Conservation (phyloP, 2,113 vertebrate genomes). For the Epinephelus cyanopodus region DNA sequence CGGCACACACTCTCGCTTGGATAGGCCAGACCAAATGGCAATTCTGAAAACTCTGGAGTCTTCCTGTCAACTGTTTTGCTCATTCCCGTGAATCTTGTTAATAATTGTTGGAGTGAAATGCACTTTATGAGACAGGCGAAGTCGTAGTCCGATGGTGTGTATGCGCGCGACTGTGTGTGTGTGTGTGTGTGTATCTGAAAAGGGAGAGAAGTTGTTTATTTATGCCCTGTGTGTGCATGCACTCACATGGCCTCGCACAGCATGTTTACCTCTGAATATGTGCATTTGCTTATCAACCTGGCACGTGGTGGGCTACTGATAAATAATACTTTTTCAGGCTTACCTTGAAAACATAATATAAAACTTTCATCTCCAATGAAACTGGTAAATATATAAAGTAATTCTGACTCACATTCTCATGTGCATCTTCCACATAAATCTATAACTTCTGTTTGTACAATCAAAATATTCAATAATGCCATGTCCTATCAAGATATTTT, state of each 20-base stretch:
- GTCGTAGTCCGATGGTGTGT: conserved; percentile 26
- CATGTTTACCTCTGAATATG: conserved; percentile 64
- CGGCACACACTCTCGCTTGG: conserved; percentile 30
- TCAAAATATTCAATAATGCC: neutral
- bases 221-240: conserved; percentile 47
- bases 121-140: conserved; percentile 50
- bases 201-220: conserved; percentile 50
- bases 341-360: neutral
- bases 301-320: conserved; percentile 1
- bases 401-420: neutral
- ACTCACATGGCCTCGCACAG: conserved; percentile 28
- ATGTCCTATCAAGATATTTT: conserved; percentile 10
- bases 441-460: neutral
- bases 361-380: neutral
- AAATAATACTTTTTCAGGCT: conserved; percentile 15
- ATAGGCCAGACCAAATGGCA: conserved; percentile 71
- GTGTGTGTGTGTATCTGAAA: conserved; percentile 29
- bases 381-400: neutral
- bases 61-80: conserved; percentile 72
- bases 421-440: neutral
- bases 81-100: conserved; percentile 74
- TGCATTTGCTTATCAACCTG: conserved; percentile 50
- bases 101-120: conserved; percentile 76
- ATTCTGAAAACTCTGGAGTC: conserved; percentile 68
- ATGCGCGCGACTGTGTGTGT: neutral